A percentile compares a stretch with the other conserved stretches of the same genome.
These are phyloP conservation scores for Ridgeia piscesae DNA, from an alignment of 1,140 invertebrate genomes.

Conservation along the genomic window DNA sequence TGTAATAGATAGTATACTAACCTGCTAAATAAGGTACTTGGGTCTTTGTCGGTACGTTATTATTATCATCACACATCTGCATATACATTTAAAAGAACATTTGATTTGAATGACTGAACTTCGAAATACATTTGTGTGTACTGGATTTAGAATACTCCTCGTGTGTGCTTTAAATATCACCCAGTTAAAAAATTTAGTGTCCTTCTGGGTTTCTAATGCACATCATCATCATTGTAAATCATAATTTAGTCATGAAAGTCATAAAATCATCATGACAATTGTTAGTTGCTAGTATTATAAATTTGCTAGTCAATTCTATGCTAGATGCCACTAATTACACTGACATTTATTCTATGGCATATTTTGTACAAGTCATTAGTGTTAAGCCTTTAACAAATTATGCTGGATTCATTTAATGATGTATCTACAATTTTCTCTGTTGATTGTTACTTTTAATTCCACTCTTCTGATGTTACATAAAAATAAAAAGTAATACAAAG, in stretches of 20 bases:
- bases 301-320: neutral
- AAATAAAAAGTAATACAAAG: slow-evolving; percentile 6
- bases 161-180: too few species aligned
- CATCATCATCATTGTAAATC: too few species aligned
- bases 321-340: neutral
- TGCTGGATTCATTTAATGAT: too few species aligned
- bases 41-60: too few species aligned
- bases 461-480: neutral
- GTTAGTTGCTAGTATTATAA: neutral
- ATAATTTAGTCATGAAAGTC: neutral
- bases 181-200: too few species aligned
- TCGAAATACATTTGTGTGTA: too few species aligned
- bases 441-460: neutral
- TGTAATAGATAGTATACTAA: neutral
- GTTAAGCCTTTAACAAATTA: neutral
- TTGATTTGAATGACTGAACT: too few species aligned
- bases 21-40: too few species aligned
- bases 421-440: neutral
- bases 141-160: too few species aligned
- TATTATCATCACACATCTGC: too few species aligned
- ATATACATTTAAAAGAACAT: too few species aligned
- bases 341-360: neutral
- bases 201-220: too few species aligned
- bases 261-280: neutral
- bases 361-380: neutral